Conservation (phyloP, 1,140 invertebrate genomes). For the Harpegnathos saltator region DNA sequence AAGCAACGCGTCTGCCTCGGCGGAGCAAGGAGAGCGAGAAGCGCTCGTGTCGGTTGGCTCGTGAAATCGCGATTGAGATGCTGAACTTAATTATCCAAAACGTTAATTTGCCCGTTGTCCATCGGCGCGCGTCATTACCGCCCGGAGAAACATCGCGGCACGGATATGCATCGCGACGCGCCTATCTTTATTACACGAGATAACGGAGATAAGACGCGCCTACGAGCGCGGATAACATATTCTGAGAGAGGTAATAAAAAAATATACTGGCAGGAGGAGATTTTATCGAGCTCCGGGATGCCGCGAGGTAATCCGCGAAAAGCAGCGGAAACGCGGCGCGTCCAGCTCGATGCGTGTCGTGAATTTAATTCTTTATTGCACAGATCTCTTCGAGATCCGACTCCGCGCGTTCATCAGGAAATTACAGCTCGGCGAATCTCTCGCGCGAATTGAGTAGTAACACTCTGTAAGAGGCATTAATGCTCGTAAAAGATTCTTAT, state of each 20-base stretch:
- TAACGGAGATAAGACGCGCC: conserved; percentile 44
- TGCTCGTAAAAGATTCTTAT: neutral
- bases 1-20: conserved; percentile 25
- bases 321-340: conserved; percentile 24
- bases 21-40: conserved; percentile 17
- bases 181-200: conserved; percentile 43
- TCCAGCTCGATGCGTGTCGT: conserved; percentile 25
- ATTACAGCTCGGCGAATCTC: neutral
- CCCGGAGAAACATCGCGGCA: conserved; percentile 11
- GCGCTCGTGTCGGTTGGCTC: neutral
- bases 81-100: conserved; percentile 54
- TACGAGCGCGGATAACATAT: neutral
- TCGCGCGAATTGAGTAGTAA: neutral
- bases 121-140: conserved; percentile 45
- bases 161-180: conserved; percentile 25
- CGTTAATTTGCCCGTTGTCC: conserved; percentile 49
- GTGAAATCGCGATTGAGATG: conserved; percentile 44
- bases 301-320: conserved; percentile 48
- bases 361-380: conserved; percentile 33
- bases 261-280: conserved; percentile 6
- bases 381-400: neutral
- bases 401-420: neutral
- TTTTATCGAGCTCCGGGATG: conserved; percentile 38
- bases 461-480: too few species aligned
- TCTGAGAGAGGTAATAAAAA: conserved; percentile 30